Percentiles rank a stretch among this genome's conserved stretches.
Conservation (phyloP, 2,888 invertebrate species). For the Neoascia interrupta region DNA sequence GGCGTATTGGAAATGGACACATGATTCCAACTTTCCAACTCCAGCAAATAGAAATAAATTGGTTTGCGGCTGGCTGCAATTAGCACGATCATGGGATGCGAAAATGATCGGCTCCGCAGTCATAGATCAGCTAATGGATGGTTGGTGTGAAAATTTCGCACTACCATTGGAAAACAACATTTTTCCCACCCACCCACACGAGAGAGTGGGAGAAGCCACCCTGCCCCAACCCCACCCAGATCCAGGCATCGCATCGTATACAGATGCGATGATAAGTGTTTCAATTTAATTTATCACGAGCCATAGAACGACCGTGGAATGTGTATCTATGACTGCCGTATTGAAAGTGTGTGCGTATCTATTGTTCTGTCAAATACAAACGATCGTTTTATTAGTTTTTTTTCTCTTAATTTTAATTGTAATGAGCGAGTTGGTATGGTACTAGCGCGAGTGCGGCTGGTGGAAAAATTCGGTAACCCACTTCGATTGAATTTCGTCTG, state of each 20-base stretch:
- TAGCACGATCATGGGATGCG: conserved; percentile 51
- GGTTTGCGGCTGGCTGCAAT: conserved; percentile 37
- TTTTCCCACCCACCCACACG: conserved; percentile 61
- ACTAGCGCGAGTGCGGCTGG: neutral
- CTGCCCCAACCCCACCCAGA: neutral
- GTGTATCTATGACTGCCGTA: conserved; percentile 5
- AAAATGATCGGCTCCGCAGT: conserved; percentile 24
- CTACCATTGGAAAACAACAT: conserved; percentile 32
- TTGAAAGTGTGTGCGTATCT: conserved; percentile 30
- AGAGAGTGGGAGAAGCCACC: neutral
- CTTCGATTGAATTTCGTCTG: conserved; percentile 11
- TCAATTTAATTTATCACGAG: conserved; percentile 60
- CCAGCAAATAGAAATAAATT: conserved; percentile 33
- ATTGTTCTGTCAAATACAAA: conserved; percentile 45
- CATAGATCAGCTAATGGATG: conserved; percentile 41
- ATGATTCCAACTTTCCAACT: conserved; percentile 31
- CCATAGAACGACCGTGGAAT: conserved; percentile 28
- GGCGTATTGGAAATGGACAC: conserved; percentile 60
- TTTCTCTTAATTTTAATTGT: conserved; percentile 15
- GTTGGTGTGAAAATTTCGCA: conserved; percentile 61
- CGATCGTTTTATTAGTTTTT: conserved; percentile 25
- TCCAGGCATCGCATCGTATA: neutral
- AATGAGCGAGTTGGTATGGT: conserved; percentile 2
- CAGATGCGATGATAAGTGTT: conserved; percentile 52
- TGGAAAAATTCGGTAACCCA: conserved; percentile 45